Evolutionary conservation across 2,113 vertebrate species (phyloP), one percentile per base, ranked within the genome.

Genomic region (Scophthalmus maximus): DNA sequence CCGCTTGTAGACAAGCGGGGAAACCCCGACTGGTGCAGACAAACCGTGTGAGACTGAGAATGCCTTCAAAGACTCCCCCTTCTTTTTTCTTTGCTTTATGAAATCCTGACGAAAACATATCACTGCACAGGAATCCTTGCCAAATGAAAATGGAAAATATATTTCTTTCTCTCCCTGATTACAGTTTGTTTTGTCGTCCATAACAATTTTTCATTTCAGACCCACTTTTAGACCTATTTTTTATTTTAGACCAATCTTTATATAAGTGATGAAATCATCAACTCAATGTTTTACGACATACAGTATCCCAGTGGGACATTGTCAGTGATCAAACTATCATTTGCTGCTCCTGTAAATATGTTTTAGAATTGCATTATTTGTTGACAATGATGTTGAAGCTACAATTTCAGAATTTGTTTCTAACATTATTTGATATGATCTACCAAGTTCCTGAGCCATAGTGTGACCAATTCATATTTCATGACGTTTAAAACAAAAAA

Each of bases 281-380:
- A 15, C 36, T 58, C 1, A 18, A 2, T 25, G 1, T 25, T 23
- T 20, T 8, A 23, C 14, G 2, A 51, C 15, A n/a, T n/a, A 46
- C 10, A 34, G 7, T 17, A 40, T 58, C 51, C 50, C 55, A 57
- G 12, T 34, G 20, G 36, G 29, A 55, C 7, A 51, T 8, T 4
- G 3, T 40, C 23, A 7, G 18, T 17, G 42, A 46, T 46, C 14
- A 46, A 46, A 6, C 17, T 20, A 17, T n/a, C 42, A 8, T 20
- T 46, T 9, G 27, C 3, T 56, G 32, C 15, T 68, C 26, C 25
- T 51, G 11, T 52, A 44, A 67, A 62, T 78, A 72, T 60, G 46
- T 59, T n/a, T n/a, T n/a, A n/a, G n/a, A 52, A 72, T 65, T 3
- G 1, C 25, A 34, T 18, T 1, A 40, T 12, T 29, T n/a, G n/a